Evolutionary conservation across 2,113 vertebrate genomes (phyloP).

Genomic region (Helogale parvula): DNA sequence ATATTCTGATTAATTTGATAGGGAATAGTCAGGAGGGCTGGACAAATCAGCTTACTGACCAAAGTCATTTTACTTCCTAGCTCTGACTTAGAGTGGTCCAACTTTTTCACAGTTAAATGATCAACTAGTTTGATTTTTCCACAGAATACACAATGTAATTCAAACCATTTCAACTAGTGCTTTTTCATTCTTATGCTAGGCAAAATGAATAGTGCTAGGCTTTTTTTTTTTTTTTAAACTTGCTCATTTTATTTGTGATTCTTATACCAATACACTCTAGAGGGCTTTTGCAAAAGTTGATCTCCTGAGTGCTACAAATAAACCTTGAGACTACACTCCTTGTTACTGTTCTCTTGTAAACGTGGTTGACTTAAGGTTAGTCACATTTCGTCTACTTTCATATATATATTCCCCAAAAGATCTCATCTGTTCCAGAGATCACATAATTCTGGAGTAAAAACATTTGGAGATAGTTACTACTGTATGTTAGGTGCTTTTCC

Average conservation of each 20-base stretch:
- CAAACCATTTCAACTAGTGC: background rate
- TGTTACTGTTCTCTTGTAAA: background rate
- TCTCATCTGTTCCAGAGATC: background rate
- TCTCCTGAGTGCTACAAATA: background rate
- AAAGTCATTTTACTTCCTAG: background rate
- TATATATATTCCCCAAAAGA: background rate
- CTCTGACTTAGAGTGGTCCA: background rate
- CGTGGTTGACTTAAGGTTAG: background rate
- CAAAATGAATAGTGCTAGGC: background rate
- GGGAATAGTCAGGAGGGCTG: background rate
- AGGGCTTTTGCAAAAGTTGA: background rate
- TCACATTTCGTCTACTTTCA: background rate
- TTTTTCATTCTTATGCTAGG: background rate
- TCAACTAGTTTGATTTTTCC: background rate
- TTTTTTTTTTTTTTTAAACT: background rate
- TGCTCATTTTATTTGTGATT: slow-evolving; percentile 33
- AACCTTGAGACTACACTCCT: background rate
- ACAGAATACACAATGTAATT: background rate
- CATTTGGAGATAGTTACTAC: background rate
- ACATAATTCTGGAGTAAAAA: slow-evolving; percentile 1
- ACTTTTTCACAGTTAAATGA: background rate
- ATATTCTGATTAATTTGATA: background rate
- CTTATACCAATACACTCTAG: background rate
- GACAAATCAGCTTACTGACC: background rate
- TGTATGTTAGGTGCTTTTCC: background rate